A percentile compares a stretch with the other conserved stretches of the same genome.
phyloP scores from a whole-genome alignment of 2,113 vertebrate genomes.

The Pan troglodytes region DNA sequence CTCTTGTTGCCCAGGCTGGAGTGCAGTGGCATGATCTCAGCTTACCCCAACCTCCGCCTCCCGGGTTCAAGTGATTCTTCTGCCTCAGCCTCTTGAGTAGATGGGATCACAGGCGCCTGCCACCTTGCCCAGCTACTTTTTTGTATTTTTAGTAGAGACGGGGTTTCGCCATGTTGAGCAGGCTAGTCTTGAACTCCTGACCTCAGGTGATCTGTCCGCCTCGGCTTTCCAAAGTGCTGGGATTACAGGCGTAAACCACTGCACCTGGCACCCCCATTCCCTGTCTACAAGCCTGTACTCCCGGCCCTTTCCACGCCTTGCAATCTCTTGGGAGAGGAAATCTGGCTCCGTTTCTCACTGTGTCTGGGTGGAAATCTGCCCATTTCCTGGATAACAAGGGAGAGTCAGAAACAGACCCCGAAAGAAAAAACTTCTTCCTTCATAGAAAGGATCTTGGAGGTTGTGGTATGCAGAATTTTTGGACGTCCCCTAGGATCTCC shows the following conservation, averaged over 20 bases:
- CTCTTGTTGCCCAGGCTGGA: too few species aligned
- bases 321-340: not conserved
- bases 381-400: not conserved
- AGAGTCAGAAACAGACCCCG: not conserved
- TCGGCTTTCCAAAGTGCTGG: too few species aligned
- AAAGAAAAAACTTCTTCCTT: not conserved
- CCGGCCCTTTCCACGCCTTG: not conserved
- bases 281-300: not conserved
- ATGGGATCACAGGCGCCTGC: rapidly evolving
- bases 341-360: not conserved
- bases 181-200: too few species aligned
- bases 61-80: too few species aligned
- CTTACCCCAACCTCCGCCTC: too few species aligned
- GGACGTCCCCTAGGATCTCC: not conserved
- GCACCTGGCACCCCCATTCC: not conserved
- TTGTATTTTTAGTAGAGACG: too few species aligned
- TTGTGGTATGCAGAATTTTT: not conserved
- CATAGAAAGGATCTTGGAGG: not conserved
- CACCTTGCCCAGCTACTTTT: too few species aligned
- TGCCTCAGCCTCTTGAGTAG: too few species aligned
- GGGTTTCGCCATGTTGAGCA: too few species aligned
- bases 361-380: not conserved
- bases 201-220: too few species aligned
- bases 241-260: too few species aligned
- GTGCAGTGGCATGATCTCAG: too few species aligned